Evolutionary conservation across 2,113 vertebrate genomes (phyloP).

Genomic region (Entomyzon cyanotis): DNA sequence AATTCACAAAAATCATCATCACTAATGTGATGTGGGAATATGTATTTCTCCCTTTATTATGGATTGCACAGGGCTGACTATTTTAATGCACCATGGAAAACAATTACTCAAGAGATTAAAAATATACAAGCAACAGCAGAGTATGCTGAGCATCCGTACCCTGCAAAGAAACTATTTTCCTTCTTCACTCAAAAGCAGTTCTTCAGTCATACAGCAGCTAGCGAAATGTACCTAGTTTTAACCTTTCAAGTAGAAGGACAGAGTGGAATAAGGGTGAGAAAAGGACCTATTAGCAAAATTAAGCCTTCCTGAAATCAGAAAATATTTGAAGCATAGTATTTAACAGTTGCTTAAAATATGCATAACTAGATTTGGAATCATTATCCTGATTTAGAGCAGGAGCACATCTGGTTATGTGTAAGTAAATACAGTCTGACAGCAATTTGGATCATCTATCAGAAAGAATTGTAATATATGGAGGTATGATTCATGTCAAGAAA

Average conservation of each 20-base stretch:
- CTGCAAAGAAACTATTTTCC: background rate
- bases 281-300: constrained; percentile 16
- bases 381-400: constrained; percentile 65
- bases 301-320: constrained; percentile 35
- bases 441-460: constrained; percentile 63
- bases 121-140: background rate
- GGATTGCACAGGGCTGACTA: background rate
- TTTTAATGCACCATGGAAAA: background rate
- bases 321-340: constrained; percentile 30
- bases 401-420: background rate
- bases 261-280: background rate
- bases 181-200: background rate
- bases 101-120: background rate
- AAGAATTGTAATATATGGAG: no score
- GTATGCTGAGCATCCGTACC: background rate
- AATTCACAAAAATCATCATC: background rate
- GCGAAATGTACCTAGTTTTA: background rate
- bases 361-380: constrained; percentile 45
- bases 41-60: background rate
- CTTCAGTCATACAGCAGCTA: background rate
- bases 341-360: constrained; percentile 61
- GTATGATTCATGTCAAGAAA: no score
- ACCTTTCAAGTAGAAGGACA: background rate
- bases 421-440: constrained; percentile 58
- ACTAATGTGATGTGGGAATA: background rate